phyloP scores from a whole-genome alignment of 2,113 vertebrate genomes.

The Bufo bufo region DNA sequence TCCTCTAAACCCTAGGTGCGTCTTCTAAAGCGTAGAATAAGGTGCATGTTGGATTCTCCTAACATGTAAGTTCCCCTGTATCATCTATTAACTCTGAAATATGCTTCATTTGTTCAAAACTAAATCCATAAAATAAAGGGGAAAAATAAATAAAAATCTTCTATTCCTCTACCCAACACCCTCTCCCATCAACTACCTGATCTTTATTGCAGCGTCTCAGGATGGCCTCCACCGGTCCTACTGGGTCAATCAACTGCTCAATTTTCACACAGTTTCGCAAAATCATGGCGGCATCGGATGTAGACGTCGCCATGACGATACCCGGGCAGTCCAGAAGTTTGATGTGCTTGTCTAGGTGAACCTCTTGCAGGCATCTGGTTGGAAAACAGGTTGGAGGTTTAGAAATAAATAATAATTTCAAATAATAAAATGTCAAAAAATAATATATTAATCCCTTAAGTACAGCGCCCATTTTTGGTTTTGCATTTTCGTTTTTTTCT shows the following conservation, averaged over 20 bases:
- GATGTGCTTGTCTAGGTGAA: constrained; percentile 87
- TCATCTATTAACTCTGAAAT: too few relatives aligned
- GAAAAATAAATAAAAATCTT: not conserved
- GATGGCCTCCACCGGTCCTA: constrained; percentile 84
- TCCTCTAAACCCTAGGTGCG: too few relatives aligned
- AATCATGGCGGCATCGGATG: constrained; percentile 82
- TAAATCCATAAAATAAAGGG: too few relatives aligned
- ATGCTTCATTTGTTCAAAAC: too few relatives aligned
- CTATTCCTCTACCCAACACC: not conserved
- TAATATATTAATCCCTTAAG: too few relatives aligned
- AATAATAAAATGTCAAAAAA: not conserved
- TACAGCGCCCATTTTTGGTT: too few relatives aligned
- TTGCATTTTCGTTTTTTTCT: too few relatives aligned
- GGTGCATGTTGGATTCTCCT: too few relatives aligned
- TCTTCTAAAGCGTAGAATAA: too few relatives aligned
- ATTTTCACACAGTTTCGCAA: constrained; percentile 85
- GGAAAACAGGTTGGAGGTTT: not conserved
- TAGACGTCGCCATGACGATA: constrained; percentile 83
- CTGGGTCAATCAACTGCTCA: constrained; percentile 83
- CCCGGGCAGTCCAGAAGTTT: constrained; percentile 87
- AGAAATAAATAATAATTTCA: not conserved
- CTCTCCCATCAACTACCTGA: constrained; percentile 68
- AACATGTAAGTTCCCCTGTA: too few relatives aligned
- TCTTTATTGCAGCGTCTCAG: constrained; percentile 81
- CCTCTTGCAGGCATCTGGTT: constrained; percentile 85